Conservation (phyloP, 2,113 vertebrate genomes). For the Jaculus jaculus region DNA sequence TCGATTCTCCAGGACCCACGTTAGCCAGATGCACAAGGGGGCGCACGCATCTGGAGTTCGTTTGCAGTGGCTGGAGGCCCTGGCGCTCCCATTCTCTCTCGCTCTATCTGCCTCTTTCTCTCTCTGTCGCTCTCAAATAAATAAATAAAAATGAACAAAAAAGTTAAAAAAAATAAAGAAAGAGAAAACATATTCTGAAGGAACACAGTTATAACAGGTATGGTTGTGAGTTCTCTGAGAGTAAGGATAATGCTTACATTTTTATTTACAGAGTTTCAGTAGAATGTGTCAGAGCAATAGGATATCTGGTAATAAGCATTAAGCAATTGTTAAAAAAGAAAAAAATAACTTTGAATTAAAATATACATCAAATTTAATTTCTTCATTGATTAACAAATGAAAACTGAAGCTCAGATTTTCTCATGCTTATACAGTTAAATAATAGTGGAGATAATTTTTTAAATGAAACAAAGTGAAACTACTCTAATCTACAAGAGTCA, state of each 20-base stretch:
- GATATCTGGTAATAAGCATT: not conserved
- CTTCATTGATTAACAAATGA: not conserved
- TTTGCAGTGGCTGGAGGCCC: no score
- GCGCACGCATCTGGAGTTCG: no score
- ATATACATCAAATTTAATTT: not conserved
- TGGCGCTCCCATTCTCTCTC: no score
- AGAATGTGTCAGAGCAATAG: not conserved
- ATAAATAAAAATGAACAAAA: no score
- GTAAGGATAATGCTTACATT: not conserved
- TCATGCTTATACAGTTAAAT: not conserved
- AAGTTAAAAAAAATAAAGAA: no score
- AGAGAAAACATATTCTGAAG: constrained; percentile 29
- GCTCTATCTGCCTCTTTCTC: no score
- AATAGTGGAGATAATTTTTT: not conserved
- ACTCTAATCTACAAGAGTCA: not conserved
- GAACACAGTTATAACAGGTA: not conserved
- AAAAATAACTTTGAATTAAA: not conserved
- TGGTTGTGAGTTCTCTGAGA: not conserved
- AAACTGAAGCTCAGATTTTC: not conserved
- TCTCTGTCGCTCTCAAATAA: no score
- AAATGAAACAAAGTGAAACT: not conserved
- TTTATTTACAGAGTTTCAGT: constrained; percentile 21
- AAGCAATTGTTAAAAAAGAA: not conserved
- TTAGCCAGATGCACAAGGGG: no score
- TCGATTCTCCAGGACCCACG: no score